These are phyloP conservation scores for Hystrix cristata DNA, from an alignment of 2,113 vertebrate species.

Conservation along the genomic window DNA sequence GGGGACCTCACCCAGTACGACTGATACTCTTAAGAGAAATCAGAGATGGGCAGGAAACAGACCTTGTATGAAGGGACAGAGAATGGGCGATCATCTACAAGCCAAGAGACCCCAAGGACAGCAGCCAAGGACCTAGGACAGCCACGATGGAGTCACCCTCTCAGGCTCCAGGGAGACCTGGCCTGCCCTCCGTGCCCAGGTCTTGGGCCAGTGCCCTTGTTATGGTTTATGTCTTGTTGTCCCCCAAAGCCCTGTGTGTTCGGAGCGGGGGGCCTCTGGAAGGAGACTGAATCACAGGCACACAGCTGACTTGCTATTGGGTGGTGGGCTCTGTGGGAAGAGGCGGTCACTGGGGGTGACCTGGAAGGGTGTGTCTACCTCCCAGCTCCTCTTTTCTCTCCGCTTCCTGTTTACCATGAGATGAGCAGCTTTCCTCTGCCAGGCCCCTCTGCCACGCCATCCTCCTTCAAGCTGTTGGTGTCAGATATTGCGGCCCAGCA, in stretches of 20 bases:
- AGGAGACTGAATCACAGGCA: not conserved
- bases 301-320: not conserved
- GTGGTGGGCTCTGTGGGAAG: not conserved
- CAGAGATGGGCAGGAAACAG: not conserved
- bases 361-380: not conserved
- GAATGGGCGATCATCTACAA: rapidly evolving
- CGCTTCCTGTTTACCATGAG: not conserved
- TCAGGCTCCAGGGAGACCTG: not conserved
- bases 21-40: not conserved
- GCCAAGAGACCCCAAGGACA: rapidly evolving
- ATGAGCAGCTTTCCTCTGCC: not conserved
- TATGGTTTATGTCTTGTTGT: not conserved
- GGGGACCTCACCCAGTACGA: not conserved
- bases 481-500: not conserved
- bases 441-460: not conserved
- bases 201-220: not conserved
- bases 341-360: not conserved
- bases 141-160: not conserved
- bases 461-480: not conserved
- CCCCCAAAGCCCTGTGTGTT: not conserved
- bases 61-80: not conserved
- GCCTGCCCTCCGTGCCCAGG: not conserved
- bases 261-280: not conserved
- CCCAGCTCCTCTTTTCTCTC: not conserved
- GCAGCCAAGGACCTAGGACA: not conserved